A percentile compares a stretch with the other conserved stretches of the same genome.
phyloP scores from a whole-genome alignment of 2,113 vertebrate genomes.

The Melanocharis versteri region DNA sequence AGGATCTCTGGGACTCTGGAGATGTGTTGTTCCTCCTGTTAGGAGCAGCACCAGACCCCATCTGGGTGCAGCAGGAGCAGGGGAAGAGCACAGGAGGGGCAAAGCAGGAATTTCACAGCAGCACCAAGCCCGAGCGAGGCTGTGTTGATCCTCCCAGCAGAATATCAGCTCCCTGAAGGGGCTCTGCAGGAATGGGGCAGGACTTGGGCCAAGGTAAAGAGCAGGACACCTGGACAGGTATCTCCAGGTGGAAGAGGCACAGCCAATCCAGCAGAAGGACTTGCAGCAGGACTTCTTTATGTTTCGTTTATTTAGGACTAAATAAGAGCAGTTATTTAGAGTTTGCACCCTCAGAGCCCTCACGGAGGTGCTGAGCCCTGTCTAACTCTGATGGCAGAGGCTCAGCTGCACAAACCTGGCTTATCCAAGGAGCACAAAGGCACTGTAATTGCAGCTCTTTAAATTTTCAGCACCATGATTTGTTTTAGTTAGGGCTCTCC shows the following conservation, averaged over 20 bases:
- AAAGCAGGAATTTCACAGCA: background rate
- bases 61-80: background rate
- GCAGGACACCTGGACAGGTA: background rate
- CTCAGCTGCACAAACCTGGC: background rate
- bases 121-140: background rate
- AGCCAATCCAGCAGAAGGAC: background rate
- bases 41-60: background rate
- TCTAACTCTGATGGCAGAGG: background rate
- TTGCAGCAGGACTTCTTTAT: background rate
- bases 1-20: background rate
- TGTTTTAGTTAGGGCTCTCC: conserved; percentile 59
- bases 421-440: background rate
- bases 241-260: background rate
- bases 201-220: background rate
- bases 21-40: background rate
- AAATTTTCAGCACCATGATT: conserved; percentile 58
- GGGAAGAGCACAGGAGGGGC: background rate
- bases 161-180: background rate
- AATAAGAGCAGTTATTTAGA: background rate
- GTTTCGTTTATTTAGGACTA: background rate
- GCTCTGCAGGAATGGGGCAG: background rate
- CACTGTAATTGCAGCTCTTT: conserved; percentile 42
- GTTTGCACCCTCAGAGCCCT: background rate
- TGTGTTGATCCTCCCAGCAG: background rate
- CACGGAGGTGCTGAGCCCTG: background rate